Evolutionary conservation across 2,797 vertebrate genomes (phyloP), one percentile per base, ranked within the genome.

Genomic region (Pteropus rufus): DNA sequence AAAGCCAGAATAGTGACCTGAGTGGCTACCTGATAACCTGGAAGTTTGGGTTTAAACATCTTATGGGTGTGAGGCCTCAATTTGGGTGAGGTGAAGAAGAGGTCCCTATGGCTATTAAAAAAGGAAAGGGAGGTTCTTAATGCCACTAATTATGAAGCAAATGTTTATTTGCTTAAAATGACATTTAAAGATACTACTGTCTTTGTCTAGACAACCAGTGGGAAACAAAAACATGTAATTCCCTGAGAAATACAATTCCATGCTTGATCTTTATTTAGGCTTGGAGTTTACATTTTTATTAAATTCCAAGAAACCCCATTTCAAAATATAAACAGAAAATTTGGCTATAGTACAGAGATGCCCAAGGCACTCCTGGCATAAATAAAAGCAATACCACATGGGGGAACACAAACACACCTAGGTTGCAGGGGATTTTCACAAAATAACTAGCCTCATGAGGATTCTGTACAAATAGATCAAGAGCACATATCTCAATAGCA

Each of bases 141-240:
- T 96, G 97, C 91, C 96, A 97, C 97, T 85, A 97, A 98, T 97
- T 98, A 97, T 95, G 97, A 98, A 98, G 96, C 92, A 98, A 97
- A 98, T 86, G 94, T 97, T 96, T 98, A 98, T 98, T 98, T 98
- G 97, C 97, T 96, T 98, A 98, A 98, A 98, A 97, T 98, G 97
- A 98, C 97, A 97, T 98, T 98, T 98, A 98, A 98, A 98, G 93
- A 98, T 98, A 98, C 98, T 60, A 65, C 14, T 92, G 18, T 72
- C 39, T 92, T 62, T 62, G 41, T 34, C 31, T 82, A 77, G 52
- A 19, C 10, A 80, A 65, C 14, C 23, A 62, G 29, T 54, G 41
- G 21, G 24, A 6, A 0, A 24, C 8, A 36, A 64, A 36, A 67
- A 21, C 16, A 56, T 31, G 3, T 15, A 91, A 82, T 73, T 81